A percentile compares a stretch with the other conserved stretches of the same genome.
These are phyloP conservation scores for Masnerella sp. DNA, from an alignment of 2,888 invertebrate genomes.

Conservation along the genomic window DNA sequence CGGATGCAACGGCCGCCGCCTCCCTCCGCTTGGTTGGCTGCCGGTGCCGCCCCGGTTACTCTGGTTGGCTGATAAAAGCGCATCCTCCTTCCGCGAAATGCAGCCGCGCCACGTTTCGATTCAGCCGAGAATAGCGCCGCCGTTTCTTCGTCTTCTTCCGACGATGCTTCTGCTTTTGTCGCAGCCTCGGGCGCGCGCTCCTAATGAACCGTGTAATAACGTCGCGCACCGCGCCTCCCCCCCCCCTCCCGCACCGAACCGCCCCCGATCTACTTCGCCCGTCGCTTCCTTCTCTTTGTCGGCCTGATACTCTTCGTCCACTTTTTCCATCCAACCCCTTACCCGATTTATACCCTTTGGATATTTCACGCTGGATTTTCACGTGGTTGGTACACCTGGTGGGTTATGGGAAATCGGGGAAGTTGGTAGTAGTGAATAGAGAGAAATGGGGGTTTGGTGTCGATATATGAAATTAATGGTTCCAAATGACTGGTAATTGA, in stretches of 20 bases:
- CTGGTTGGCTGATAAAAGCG: slow-evolving; percentile 69
- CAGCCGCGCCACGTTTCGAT: slow-evolving; percentile 58
- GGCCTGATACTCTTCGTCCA: slow-evolving; percentile 33
- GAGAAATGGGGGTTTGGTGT: no score
- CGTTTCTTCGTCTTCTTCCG: slow-evolving; percentile 59
- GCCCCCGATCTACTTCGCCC: slow-evolving; percentile 43
- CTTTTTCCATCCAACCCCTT: slow-evolving; percentile 32
- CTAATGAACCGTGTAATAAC: slow-evolving; percentile 76
- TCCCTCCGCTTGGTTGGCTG: slow-evolving; percentile 69
- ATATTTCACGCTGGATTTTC: slow-evolving; percentile 4
- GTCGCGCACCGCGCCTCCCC: slow-evolving; percentile 64
- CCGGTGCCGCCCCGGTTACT: slow-evolving; percentile 65
- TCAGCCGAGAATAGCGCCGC: slow-evolving; percentile 59
- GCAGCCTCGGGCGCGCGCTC: slow-evolving; percentile 68
- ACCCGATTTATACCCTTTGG: slow-evolving; percentile 26
- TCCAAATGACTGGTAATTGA: no score
- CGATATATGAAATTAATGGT: no score
- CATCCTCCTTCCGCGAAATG: slow-evolving; percentile 63
- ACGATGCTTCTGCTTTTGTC: slow-evolving; percentile 58
- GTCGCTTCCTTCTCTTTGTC: slow-evolving; percentile 56
- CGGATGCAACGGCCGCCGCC: slow-evolving; percentile 57
- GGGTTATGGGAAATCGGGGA: no score
- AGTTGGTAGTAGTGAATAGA: no score
- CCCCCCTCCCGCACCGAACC: slow-evolving; percentile 15
- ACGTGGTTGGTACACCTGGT: no score